Conservation (phyloP, 2,113 vertebrate species). For the Peromyscus californicus region DNA sequence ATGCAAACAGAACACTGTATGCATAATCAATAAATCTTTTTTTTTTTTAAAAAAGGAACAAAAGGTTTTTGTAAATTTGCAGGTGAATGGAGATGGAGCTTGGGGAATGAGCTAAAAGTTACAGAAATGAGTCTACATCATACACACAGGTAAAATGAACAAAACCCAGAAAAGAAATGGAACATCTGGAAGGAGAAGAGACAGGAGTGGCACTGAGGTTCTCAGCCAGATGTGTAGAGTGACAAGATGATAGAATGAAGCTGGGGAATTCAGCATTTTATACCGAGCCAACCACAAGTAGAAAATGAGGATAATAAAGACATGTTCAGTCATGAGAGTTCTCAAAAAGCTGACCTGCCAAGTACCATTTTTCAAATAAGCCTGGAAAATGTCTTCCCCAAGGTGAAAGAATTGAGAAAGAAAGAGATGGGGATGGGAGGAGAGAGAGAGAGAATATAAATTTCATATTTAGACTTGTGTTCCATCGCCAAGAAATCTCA, state of each 20-base stretch:
- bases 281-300: constrained; percentile 22
- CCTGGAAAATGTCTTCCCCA: constrained; percentile 56
- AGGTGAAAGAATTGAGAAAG: background rate
- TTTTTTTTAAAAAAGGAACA: background rate
- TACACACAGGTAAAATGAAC: background rate
- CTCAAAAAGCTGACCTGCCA: constrained; percentile 45
- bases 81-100: background rate
- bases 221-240: background rate
- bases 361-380: constrained; percentile 49
- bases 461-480: background rate
- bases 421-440: too few relatives aligned
- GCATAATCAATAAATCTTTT: too few relatives aligned
- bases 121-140: background rate
- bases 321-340: background rate
- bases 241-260: background rate
- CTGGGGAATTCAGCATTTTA: constrained; percentile 21
- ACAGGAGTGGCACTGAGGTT: background rate
- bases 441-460: background rate
- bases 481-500: background rate
- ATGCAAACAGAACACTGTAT: too few relatives aligned
- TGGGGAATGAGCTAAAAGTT: background rate
- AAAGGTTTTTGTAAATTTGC: background rate
- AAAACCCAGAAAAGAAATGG: background rate
- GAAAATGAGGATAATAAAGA: constrained; percentile 38
- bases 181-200: background rate